Evolutionary conservation across 1,140 invertebrate species (phyloP), one percentile per base, ranked within the genome.

Genomic region (Orchesella cincta): DNA sequence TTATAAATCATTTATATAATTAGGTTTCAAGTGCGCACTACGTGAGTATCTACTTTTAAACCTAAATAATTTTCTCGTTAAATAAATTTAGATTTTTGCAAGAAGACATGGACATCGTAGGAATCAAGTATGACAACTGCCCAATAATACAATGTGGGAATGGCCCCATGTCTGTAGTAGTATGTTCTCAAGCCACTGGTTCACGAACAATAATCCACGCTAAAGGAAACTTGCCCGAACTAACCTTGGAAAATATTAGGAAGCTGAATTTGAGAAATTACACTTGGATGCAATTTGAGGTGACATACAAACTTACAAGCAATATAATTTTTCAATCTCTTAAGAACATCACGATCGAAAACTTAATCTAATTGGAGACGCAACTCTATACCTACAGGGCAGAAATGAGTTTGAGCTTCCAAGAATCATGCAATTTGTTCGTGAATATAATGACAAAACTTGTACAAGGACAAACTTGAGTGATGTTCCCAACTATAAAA

Each of bases 271-370:
- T 90, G 54, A 76, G 84, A 29, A 81, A 87, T 75, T 92, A 91
- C 79, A 86, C 84, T 29, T 93, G 91, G 92, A 88, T 92, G 73
- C 91, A 92, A 84, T 91, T 92, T 85, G 91, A 93, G 84, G 90
- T 90, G n/a, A n/a, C n/a, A n/a, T n/a, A n/a, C n/a, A 84, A 84
- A 79, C 57, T 67, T 31, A 76, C 14, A 67, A 33, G 18, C 39
- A 8, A 8, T 46, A 46, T 46, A 46, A 51, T 54, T 54, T 35
- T 36, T 54, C 18, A 1, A 76, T n/a, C n/a, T n/a, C n/a, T n/a
- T n/a, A n/a, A n/a, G n/a, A n/a, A n/a, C n/a, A n/a, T n/a, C n/a
- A n/a, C n/a, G n/a, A n/a, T n/a, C n/a, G n/a, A n/a, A n/a, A n/a
- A n/a, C n/a, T n/a, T n/a, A n/a, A n/a, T n/a, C n/a, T n/a, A n/a